Base-by-base conservation (phyloP, 1,140 invertebrate species). In the Artemia franciscana region DNA sequence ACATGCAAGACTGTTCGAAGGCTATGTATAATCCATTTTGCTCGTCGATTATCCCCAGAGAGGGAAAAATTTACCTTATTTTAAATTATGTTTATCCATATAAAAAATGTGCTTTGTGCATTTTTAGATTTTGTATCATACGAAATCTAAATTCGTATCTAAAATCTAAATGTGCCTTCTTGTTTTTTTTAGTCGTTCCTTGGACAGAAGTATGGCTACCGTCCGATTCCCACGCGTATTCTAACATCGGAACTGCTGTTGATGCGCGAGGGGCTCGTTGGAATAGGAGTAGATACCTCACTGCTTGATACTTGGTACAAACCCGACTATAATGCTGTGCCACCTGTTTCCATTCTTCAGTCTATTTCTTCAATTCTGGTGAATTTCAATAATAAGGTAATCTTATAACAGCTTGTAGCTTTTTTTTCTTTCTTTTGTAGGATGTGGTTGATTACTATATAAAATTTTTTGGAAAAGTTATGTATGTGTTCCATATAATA, bases 371-470 rank as follows among this genome's bases (percentile, higher is more conserved):
- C 92, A 1, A 95, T 97, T 70, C 75, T 96, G 5, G 84, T 93
- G 64, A 96, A 98, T 72, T 98, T 97, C 70, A 97, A 96, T 71
- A 97, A 97, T 69, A 97, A 97, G 80, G 91, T 93, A 73, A n/a
- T n/a, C n/a, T n/a, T n/a, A n/a, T n/a, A n/a, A n/a, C n/a, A n/a
- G n/a, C n/a, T n/a, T n/a, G n/a, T n/a, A n/a, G n/a, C n/a, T n/a
- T n/a, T n/a, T n/a, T n/a, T n/a, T n/a, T n/a, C n/a, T n/a, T n/a
- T n/a, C n/a, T n/a, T n/a, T n/a, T n/a, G n/a, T n/a, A n/a, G n/a
- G n/a, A n/a, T n/a, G n/a, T n/a, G n/a, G n/a, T n/a, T n/a, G n/a
- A n/a, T n/a, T n/a, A n/a, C n/a, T n/a, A n/a, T n/a, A n/a, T n/a
- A n/a, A n/a, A n/a, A n/a, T n/a, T n/a, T n/a, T n/a, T n/a, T n/a